phyloP scores from a whole-genome alignment of 2,113 vertebrate genomes.

The Dicerorhinus sumatrensis region DNA sequence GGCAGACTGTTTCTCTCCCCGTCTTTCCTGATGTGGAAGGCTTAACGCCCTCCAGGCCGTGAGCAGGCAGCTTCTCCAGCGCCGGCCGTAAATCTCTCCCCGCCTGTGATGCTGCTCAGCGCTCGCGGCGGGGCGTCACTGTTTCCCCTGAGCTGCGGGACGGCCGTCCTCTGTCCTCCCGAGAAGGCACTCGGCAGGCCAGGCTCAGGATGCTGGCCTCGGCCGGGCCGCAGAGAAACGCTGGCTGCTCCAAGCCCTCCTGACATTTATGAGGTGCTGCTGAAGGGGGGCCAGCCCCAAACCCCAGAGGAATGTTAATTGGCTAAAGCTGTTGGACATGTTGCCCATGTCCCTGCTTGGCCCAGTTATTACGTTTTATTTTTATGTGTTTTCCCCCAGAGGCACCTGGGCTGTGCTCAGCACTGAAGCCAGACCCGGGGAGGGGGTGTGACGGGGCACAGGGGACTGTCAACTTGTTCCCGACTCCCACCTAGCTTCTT shows the following conservation, averaged over 20 bases:
- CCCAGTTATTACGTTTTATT: constrained; percentile 37
- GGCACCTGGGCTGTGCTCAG: not conserved
- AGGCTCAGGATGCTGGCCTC: not conserved
- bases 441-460: not conserved
- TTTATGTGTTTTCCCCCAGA: constrained; percentile 49
- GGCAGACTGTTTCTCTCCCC: not conserved
- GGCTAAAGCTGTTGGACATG: constrained; percentile 86
- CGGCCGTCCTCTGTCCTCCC: not conserved
- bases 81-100: constrained; percentile 3
- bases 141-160: not conserved
- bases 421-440: not conserved
- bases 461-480: not conserved
- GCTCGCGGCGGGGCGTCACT: not conserved
- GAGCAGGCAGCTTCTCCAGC: not conserved
- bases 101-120: not conserved
- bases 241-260: constrained; percentile 87
- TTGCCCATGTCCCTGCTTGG: not conserved
- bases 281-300: constrained; percentile 86
- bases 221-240: constrained; percentile 80
- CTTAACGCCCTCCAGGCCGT: not conserved
- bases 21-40: not conserved
- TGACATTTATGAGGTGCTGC: constrained; percentile 92
- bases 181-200: not conserved
- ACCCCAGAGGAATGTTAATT: constrained; percentile 91
- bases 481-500: not conserved